Percentiles rank a stretch among this genome's conserved stretches.
These are phyloP conservation scores for Rhagophthalmus giganteus DNA, from an alignment of 2,888 invertebrate genomes.

Conservation along the genomic window DNA sequence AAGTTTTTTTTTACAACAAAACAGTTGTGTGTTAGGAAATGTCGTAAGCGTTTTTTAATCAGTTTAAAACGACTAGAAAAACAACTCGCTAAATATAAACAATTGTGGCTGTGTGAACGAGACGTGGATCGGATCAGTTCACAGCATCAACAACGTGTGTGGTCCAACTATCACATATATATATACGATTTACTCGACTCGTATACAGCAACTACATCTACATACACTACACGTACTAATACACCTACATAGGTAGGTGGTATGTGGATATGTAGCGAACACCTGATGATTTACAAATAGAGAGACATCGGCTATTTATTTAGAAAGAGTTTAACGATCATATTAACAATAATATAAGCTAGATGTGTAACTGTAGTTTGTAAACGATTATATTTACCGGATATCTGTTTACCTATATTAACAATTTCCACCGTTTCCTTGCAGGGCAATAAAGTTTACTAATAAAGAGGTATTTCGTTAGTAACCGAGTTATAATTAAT, in stretches of 20 bases:
- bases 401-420: background rate
- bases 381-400: background rate
- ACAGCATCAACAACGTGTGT: constrained; percentile 47
- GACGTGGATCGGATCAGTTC: constrained; percentile 45
- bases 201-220: constrained; percentile 23
- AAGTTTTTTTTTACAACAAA: background rate
- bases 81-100: constrained; percentile 34
- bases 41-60: background rate
- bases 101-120: constrained; percentile 42
- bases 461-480: too few species aligned
- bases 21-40: constrained; percentile 1
- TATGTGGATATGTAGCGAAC: constrained; percentile 20
- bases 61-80: constrained; percentile 20
- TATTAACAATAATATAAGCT: constrained; percentile 4
- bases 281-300: constrained; percentile 36
- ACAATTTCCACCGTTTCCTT: background rate
- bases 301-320: constrained; percentile 28
- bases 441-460: too few species aligned
- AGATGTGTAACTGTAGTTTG: background rate
- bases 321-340: constrained; percentile 13
- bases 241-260: constrained; percentile 21
- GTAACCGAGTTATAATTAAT: too few species aligned
- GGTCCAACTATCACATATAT: constrained; percentile 41
- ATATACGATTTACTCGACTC: constrained; percentile 16
- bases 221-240: constrained; percentile 24